Evolutionary conservation across 2,113 vertebrate genomes (phyloP).

Genomic region (Cyanocitta stelleri): DNA sequence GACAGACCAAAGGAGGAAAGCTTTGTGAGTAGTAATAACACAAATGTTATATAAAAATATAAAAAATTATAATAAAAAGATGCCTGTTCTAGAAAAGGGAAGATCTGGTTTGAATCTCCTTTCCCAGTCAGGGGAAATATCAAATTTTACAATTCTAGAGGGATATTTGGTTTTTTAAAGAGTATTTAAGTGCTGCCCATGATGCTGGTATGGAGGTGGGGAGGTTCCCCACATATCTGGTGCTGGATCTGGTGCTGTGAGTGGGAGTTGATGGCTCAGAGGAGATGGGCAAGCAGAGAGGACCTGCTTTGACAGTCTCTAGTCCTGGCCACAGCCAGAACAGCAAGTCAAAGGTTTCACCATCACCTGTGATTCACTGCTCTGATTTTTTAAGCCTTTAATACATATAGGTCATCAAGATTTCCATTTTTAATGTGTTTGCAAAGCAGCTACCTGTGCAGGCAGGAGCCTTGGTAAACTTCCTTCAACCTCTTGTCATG

Average conservation of each 20-base stretch:
- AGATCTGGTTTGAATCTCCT: not conserved
- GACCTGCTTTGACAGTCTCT: not conserved
- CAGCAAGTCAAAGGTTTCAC: not conserved
- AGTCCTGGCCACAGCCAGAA: not conserved
- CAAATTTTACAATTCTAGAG: not conserved
- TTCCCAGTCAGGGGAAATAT: not conserved
- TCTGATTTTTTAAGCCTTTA: not conserved
- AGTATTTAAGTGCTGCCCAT: fast-evolving
- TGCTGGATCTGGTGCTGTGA: fast-evolving
- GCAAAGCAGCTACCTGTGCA: not conserved
- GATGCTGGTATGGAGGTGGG: not conserved
- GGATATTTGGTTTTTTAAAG: not conserved
- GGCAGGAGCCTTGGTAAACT: not conserved
- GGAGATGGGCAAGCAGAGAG: not conserved
- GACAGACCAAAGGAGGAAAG: not conserved
- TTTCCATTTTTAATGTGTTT: not conserved
- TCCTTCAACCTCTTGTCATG: not conserved
- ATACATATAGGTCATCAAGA: not conserved
- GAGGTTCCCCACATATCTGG: fast-evolving
- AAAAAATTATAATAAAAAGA: not conserved
- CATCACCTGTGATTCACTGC: fast-evolving
- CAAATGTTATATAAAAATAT: not conserved
- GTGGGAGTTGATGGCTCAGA: not conserved
- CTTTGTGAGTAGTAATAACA: not conserved
- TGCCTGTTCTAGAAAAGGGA: fast-evolving